Percentiles rank a stretch among this genome's conserved stretches.
These are phyloP conservation scores for Ancistrus triradiatus DNA, from an alignment of 2,113 vertebrate species.

Conservation along the genomic window DNA sequence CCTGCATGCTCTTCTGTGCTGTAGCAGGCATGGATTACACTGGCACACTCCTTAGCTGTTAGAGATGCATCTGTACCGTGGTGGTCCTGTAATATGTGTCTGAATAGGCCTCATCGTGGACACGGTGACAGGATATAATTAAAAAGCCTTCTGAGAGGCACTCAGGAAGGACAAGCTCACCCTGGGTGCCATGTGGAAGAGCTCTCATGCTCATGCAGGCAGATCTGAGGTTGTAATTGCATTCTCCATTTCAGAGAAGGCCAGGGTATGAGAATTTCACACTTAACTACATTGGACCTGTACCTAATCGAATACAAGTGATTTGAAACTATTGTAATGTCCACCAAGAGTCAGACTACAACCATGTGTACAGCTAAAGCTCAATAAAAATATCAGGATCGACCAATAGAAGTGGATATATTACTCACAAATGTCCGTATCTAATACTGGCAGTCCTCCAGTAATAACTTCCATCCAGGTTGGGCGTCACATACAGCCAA, in stretches of 20 bases:
- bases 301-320: too few species aligned
- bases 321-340: too few species aligned
- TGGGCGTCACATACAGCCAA: too few species aligned
- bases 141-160: constrained; percentile 44
- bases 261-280: too few species aligned
- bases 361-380: too few species aligned
- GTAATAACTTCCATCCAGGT: too few species aligned
- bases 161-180: constrained; percentile 32
- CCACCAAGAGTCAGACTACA: too few species aligned
- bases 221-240: constrained; percentile 20
- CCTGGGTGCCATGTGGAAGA: constrained; percentile 24
- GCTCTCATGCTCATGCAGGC: constrained; percentile 19
- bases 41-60: constrained; percentile 9
- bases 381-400: too few species aligned
- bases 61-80: constrained; percentile 26
- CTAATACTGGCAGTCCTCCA: too few species aligned
- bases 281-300: too few species aligned
- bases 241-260: constrained; percentile 1
- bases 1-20: constrained; percentile 7
- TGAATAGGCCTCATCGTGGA: constrained; percentile 32
- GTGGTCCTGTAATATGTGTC: constrained; percentile 17
- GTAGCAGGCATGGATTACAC: constrained; percentile 13
- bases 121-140: constrained; percentile 52
- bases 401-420: too few species aligned
- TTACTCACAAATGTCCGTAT: too few species aligned